Conservation (phyloP, 1,140 invertebrate genomes). For the Cotesia vestalis region DNA sequence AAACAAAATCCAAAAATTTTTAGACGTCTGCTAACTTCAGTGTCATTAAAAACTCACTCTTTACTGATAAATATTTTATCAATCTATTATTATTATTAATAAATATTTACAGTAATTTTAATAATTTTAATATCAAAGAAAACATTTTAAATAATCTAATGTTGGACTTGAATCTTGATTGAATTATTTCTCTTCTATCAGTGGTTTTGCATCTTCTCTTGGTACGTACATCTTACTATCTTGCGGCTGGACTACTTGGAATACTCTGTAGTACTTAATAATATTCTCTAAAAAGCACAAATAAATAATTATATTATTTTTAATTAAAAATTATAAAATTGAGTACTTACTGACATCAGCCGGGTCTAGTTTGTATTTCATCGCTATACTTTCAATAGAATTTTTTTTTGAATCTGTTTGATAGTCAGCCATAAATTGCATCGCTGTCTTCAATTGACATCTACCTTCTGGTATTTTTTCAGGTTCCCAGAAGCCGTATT, state of each 20-base stretch:
- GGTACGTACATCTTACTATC: slow-evolving; percentile 15
- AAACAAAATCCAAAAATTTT: no score
- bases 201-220: slow-evolving; percentile 1
- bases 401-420: slow-evolving; percentile 68
- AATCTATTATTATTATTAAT: no score
- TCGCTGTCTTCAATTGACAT: slow-evolving; percentile 54
- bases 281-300: slow-evolving; percentile 62
- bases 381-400: slow-evolving; percentile 70
- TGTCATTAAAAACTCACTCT: no score
- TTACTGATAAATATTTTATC: no score
- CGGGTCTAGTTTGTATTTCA: slow-evolving; percentile 73
- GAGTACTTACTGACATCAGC: slow-evolving; percentile 67
- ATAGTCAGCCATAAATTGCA: slow-evolving; percentile 72
- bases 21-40: no score
- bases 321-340: slow-evolving; percentile 11
- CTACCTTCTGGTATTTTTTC: slow-evolving; percentile 53
- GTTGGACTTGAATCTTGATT: no score
- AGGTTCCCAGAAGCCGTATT: slow-evolving; percentile 48
- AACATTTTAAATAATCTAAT: no score
- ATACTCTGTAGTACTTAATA: slow-evolving; percentile 66
- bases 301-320: no score
- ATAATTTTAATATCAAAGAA: no score
- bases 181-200: slow-evolving; percentile 5
- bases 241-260: slow-evolving; percentile 65
- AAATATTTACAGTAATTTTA: no score